These are phyloP conservation scores for Lagocephalus sceleratus DNA, from an alignment of 2,797 vertebrate species.

Conservation along the genomic window DNA sequence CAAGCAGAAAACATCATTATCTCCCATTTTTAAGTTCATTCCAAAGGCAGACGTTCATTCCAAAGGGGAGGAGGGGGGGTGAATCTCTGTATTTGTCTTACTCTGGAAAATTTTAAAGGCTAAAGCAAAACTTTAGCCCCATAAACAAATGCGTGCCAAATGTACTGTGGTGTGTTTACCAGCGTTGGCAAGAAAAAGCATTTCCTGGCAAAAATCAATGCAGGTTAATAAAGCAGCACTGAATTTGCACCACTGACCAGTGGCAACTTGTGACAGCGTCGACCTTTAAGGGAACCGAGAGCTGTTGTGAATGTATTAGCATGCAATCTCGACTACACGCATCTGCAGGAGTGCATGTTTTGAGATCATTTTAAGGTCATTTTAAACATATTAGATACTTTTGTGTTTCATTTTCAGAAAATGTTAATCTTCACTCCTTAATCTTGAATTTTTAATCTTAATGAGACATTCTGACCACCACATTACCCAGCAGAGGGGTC, in stretches of 20 bases:
- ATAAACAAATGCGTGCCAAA: too few species aligned
- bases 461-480: too few species aligned
- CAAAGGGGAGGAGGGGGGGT: too few species aligned
- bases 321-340: background rate
- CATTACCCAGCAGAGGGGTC: background rate
- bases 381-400: background rate
- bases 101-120: background rate
- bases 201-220: constrained; percentile 2
- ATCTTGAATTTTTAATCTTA: too few species aligned
- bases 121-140: background rate
- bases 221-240: background rate
- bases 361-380: too few species aligned
- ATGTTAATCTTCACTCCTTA: too few species aligned
- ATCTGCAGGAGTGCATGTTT: background rate
- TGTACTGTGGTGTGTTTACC: background rate
- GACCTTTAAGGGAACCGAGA: constrained; percentile 8
- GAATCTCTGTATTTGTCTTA: background rate
- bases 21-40: background rate
- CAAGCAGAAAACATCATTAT: background rate
- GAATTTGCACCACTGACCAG: background rate
- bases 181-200: background rate
- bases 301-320: background rate
- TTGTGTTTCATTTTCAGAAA: background rate
- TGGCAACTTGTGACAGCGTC: background rate
- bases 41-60: background rate